These are phyloP conservation scores for Aspidapion aeneum DNA, from an alignment of 2,888 invertebrate species.

Conservation along the genomic window DNA sequence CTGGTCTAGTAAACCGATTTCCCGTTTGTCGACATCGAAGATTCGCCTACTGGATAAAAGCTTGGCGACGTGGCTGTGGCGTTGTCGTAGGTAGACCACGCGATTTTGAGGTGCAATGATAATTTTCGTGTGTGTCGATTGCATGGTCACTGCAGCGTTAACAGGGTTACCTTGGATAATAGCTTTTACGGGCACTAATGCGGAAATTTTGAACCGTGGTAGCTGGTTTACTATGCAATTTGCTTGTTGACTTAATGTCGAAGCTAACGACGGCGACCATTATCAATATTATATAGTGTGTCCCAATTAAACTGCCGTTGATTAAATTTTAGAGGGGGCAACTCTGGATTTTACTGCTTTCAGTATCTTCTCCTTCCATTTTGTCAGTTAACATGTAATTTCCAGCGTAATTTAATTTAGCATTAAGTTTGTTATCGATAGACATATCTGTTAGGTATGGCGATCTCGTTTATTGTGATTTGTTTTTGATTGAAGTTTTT, in stretches of 20 bases:
- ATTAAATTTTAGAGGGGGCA: too few relatives aligned
- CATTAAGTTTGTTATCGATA: too few relatives aligned
- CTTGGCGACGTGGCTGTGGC: constrained; percentile 10
- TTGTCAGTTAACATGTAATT: too few relatives aligned
- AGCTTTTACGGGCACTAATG: not conserved
- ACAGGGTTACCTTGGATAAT: not conserved
- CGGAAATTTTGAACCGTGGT: not conserved
- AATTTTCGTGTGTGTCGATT: constrained; percentile 15
- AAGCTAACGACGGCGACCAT: not conserved
- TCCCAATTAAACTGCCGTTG: too few relatives aligned
- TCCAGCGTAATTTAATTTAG: too few relatives aligned
- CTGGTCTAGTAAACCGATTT: too few relatives aligned
- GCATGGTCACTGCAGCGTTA: constrained; percentile 3
- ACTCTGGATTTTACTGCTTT: too few relatives aligned
- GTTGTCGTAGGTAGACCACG: constrained; percentile 3
- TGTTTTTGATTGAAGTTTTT: too few relatives aligned
- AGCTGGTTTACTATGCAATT: not conserved
- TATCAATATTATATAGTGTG: too few relatives aligned
- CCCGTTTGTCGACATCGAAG: constrained; percentile 14
- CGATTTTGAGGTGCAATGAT: constrained; percentile 13
- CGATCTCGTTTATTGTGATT: too few relatives aligned
- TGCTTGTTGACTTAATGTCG: not conserved
- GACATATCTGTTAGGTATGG: too few relatives aligned
- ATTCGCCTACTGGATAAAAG: constrained; percentile 18
- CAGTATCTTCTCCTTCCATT: too few relatives aligned